Evolutionary conservation across 1,140 invertebrate species (phyloP).

Genomic region (Chymomyza costata): DNA sequence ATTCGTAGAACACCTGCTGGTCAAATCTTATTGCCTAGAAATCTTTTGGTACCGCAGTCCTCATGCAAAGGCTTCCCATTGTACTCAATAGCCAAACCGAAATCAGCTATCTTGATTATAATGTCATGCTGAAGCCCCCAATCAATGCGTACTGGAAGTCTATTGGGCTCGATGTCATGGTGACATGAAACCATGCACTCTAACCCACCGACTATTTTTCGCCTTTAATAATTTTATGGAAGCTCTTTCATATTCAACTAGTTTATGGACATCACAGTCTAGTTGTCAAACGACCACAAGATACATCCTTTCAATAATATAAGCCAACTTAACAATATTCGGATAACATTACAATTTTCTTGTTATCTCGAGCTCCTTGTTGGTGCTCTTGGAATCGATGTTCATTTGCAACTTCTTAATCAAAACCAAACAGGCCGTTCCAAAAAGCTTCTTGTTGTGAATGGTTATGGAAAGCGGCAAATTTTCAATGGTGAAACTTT

Average conservation of each 20-base stretch:
- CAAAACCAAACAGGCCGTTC: too few species aligned
- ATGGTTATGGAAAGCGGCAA: too few species aligned
- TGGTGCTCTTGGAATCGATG: background rate
- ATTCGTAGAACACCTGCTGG: conserved; percentile 3
- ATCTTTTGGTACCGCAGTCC: conserved; percentile 17
- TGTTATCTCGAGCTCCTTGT: conserved; percentile 12
- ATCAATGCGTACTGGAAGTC: background rate
- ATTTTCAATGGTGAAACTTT: conserved; percentile 9
- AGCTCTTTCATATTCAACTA: background rate
- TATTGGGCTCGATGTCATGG: conserved; percentile 24
- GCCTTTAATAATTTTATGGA: conserved; percentile 1
- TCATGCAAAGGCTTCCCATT: background rate
- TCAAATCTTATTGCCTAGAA: conserved; percentile 20
- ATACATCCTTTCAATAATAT: conserved; percentile 10
- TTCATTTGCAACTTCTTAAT: conserved; percentile 1
- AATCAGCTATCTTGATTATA: conserved; percentile 17
- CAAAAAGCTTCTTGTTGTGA: too few species aligned
- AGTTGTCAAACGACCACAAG: conserved; percentile 12
- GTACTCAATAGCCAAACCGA: conserved; percentile 20
- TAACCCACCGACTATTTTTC: conserved; percentile 4
- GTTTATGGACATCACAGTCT: conserved; percentile 2
- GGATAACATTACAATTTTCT: conserved; percentile 18
- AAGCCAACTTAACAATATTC: conserved; percentile 27
- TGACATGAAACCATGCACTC: conserved; percentile 10
- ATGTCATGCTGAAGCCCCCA: background rate